Evolutionary conservation across 2,888 invertebrate species (phyloP), one percentile per base, ranked within the genome.

Genomic region (Thysanoteuthis rhombus): DNA sequence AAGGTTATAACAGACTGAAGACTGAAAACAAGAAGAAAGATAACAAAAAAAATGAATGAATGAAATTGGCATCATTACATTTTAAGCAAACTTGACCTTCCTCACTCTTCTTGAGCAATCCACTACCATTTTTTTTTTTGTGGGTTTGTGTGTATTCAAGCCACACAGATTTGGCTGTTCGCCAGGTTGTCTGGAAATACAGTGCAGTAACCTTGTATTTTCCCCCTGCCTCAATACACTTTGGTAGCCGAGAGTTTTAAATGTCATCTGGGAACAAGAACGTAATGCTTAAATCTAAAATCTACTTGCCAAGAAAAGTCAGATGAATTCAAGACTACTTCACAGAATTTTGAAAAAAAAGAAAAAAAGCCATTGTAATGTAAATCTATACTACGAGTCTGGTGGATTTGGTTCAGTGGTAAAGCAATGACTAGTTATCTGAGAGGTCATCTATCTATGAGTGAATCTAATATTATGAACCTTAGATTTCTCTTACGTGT

Each of bases 181-280:
- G n/a, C 75, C 75, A 75, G 75, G 75, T n/a, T 75, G 75, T 75
- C 75, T 75, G 75, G 75, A 75, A 75, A 75, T 75, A 75, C 75
- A 75, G n/a, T 36, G n/a, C 75, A n/a, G 16, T 75, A 75, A 75
- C 75, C 75, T 10, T n/a, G 16, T 75, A 75, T 75, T n/a, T 75
- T 16, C n/a, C 75, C 75, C 19, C 75, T 75, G n/a, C n/a, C 25
- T 28, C 28, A 28, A 32, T 58, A 42, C 10, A 42, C 42, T 12
- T 75, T 75, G 75, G 16, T 75, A 16, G n/a, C n/a, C n/a, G 75
- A 58, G 58, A 75, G n/a, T n/a, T 75, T 75, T 75, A 75, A 75
- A 75, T 75, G 75, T 75, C 75, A 75, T 75, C n/a, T 52, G 52
- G 22, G 4, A 25, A 75, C n/a, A 75, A 75, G n/a, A 75, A 75